These are phyloP conservation scores for Gymnogyps californianus DNA, from an alignment of 2,113 vertebrate genomes.

Conservation along the genomic window DNA sequence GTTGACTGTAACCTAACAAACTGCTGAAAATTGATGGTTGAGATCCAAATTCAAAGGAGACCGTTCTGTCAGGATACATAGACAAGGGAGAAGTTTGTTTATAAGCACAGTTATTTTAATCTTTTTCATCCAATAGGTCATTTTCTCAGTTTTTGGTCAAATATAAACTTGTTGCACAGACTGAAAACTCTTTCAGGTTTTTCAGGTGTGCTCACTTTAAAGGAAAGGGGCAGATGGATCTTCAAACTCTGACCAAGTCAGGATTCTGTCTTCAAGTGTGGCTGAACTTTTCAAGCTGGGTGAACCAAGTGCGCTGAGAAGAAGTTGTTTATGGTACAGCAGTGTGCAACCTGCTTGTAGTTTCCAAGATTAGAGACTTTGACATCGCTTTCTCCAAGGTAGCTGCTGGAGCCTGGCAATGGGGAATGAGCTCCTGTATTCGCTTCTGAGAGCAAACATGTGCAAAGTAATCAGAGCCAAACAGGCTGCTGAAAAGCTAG, in stretches of 20 bases:
- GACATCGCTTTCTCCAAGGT: background rate
- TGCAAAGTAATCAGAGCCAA: background rate
- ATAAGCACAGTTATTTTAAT: background rate
- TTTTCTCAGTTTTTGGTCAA: background rate
- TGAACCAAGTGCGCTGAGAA: background rate
- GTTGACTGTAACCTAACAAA: background rate
- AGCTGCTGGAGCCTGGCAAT: background rate
- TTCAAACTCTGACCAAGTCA: background rate
- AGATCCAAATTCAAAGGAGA: background rate
- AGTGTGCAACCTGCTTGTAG: background rate
- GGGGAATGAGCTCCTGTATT: background rate
- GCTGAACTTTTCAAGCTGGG: background rate
- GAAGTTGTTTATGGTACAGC: background rate
- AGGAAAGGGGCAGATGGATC: background rate
- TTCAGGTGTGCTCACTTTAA: background rate
- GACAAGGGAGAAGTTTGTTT: background rate
- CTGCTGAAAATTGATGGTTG: background rate
- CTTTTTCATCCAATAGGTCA: rapidly evolving
- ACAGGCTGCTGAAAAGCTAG: background rate
- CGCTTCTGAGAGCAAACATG: background rate
- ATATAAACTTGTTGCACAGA: background rate
- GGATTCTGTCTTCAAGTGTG: background rate
- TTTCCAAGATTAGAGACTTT: background rate
- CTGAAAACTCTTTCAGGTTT: background rate
- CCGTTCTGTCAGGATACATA: background rate